Percentiles rank a stretch among this genome's conserved stretches.
These are phyloP conservation scores for Zeus faber DNA, from an alignment of 2,113 vertebrate species.

Conservation along the genomic window DNA sequence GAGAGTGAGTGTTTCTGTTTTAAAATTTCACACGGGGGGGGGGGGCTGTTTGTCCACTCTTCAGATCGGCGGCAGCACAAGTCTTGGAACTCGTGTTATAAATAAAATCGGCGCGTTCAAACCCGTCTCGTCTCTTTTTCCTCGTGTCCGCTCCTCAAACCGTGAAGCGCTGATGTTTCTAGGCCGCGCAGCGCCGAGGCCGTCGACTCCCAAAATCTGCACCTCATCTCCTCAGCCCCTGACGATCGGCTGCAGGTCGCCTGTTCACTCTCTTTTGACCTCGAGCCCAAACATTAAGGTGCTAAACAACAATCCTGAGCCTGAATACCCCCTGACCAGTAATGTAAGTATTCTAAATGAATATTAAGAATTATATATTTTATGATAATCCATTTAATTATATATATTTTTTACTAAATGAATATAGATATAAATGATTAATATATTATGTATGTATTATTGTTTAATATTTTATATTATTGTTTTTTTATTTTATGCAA, in stretches of 20 bases:
- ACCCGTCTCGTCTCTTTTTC: neutral
- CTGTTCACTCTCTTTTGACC: constrained; percentile 79
- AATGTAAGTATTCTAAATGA: neutral
- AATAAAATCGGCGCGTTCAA: too few species aligned
- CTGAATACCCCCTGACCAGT: constrained; percentile 1
- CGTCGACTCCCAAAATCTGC: constrained; percentile 11
- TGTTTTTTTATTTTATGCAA: too few species aligned
- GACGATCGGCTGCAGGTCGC: constrained; percentile 64
- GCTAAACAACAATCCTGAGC: neutral
- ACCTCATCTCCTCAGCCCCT: constrained; percentile 42
- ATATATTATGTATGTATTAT: too few species aligned
- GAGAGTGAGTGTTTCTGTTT: constrained; percentile 66
- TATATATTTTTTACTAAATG: too few species aligned
- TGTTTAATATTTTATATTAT: too few species aligned
- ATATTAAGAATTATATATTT: neutral
- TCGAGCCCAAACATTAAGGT: constrained; percentile 48
- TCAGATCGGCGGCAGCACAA: neutral
- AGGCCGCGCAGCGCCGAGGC: constrained; percentile 24
- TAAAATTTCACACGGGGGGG: neutral
- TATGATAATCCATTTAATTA: neutral
- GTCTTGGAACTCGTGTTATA: neutral
- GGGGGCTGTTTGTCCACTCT: neutral
- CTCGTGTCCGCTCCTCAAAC: neutral
- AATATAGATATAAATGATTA: too few species aligned
- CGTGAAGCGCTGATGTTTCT: neutral